Evolutionary conservation across 2,888 invertebrate genomes (phyloP).

Genomic region (Lithosia quadra): DNA sequence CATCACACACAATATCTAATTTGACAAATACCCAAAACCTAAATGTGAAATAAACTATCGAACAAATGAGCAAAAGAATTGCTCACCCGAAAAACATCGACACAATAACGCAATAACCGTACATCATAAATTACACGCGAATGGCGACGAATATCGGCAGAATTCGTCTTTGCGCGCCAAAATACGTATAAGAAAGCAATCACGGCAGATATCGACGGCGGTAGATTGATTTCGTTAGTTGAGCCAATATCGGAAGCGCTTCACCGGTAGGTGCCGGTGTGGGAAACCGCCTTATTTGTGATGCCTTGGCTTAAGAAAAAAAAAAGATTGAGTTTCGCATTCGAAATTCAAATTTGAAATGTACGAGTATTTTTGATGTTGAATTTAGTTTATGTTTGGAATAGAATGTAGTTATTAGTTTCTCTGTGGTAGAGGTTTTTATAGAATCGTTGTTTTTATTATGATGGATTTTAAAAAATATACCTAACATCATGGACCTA

Average conservation of each 20-base stretch:
- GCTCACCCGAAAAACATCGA: constrained; percentile 18
- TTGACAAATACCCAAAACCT: background rate
- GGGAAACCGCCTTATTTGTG: constrained; percentile 28
- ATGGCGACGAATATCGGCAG: constrained; percentile 40
- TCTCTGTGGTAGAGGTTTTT: no score
- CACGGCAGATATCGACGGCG: constrained; percentile 50
- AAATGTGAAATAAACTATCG: background rate
- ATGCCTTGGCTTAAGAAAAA: constrained; percentile 14
- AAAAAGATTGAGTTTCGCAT: background rate
- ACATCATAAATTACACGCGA: constrained; percentile 43
- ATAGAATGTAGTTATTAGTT: no score
- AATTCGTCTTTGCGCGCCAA: constrained; percentile 38
- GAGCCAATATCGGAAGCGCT: constrained; percentile 45
- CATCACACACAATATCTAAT: no score
- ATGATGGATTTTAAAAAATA: no score
- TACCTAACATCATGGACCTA: no score
- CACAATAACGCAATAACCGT: constrained; percentile 41
- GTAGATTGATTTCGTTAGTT: constrained; percentile 60
- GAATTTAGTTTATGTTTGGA: no score
- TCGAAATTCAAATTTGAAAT: background rate
- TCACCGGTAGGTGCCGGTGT: constrained; percentile 24
- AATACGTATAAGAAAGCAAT: constrained; percentile 52
- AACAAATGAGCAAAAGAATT: constrained; percentile 22
- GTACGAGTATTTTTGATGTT: background rate
- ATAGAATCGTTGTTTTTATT: no score